Percentiles rank a stretch among this genome's conserved stretches.
phyloP scores from a whole-genome alignment of 1,140 invertebrate genomes.

The Drosophila pachea region DNA sequence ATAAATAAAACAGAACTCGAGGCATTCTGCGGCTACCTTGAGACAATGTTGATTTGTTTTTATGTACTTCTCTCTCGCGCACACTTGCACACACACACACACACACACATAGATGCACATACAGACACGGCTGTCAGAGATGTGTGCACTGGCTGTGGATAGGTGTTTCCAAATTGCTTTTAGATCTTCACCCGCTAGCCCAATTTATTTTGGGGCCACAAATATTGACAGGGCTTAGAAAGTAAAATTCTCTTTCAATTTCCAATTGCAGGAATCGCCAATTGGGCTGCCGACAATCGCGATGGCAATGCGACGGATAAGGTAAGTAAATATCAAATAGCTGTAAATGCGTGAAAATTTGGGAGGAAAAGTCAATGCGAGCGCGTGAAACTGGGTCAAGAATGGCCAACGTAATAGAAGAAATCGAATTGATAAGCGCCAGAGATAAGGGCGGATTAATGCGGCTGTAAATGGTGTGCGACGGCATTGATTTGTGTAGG shows the following conservation, averaged over 20 bases:
- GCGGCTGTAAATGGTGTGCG: slow-evolving; percentile 53
- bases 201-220: slow-evolving; percentile 15
- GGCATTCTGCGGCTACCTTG: slow-evolving; percentile 52
- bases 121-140: neutral
- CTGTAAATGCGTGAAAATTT: neutral
- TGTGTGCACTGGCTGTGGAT: slow-evolving; percentile 18
- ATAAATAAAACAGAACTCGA: slow-evolving; percentile 59
- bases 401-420: slow-evolving; percentile 1
- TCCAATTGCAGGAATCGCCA: slow-evolving; percentile 73
- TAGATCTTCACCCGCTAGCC: slow-evolving; percentile 15
- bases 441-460: slow-evolving; percentile 44
- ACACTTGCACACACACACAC: neutral
- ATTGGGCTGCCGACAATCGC: slow-evolving; percentile 74
- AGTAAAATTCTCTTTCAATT: slow-evolving; percentile 26
- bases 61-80: neutral
- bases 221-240: slow-evolving; percentile 20
- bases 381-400: slow-evolving; percentile 37
- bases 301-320: slow-evolving; percentile 78
- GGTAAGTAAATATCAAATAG: slow-evolving; percentile 58
- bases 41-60: slow-evolving; percentile 55
- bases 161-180: slow-evolving; percentile 40
- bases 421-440: slow-evolving; percentile 38
- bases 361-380: neutral
- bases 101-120: neutral
- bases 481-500: neutral